A percentile compares a stretch with the other conserved stretches of the same genome.
Conservation (phyloP, 2,888 invertebrate species). For the Acholoe squamosa region DNA sequence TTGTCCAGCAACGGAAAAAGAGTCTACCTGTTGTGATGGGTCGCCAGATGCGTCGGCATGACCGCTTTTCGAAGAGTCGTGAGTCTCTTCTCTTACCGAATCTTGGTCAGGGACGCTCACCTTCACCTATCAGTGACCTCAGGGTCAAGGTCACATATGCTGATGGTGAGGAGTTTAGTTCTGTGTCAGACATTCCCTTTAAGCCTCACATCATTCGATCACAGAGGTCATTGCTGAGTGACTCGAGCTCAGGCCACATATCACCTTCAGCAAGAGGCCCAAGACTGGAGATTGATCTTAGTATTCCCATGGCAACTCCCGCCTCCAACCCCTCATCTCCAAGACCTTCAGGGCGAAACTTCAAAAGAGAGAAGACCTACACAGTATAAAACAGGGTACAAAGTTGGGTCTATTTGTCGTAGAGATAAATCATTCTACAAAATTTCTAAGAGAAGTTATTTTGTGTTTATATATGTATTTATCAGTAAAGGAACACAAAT, state of each 20-base stretch:
- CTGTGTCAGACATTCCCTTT: conserved; percentile 27
- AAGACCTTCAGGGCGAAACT: neutral
- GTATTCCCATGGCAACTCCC: conserved; percentile 24
- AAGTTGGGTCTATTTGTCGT: no score
- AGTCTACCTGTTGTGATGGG: conserved; percentile 6
- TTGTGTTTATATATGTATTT: no score
- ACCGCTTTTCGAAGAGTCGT: conserved; percentile 8
- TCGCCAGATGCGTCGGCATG: conserved; percentile 29
- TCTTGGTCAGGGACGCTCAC: conserved; percentile 36
- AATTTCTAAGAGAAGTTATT: no score
- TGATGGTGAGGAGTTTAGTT: neutral
- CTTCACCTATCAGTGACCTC: conserved; percentile 34
- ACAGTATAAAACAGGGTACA: neutral
- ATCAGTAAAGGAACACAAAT: no score
- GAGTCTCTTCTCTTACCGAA: conserved; percentile 39
- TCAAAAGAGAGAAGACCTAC: conserved; percentile 25
- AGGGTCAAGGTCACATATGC: conserved; percentile 46
- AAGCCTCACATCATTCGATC: conserved; percentile 22
- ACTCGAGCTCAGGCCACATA: neutral
- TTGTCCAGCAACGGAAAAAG: neutral
- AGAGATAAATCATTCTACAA: no score
- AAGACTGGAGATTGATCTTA: conserved; percentile 41
- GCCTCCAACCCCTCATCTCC: neutral
- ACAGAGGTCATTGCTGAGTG: neutral
- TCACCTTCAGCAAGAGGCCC: conserved; percentile 19